Evolutionary conservation across 2,113 vertebrate genomes (phyloP), one percentile per base, ranked within the genome.

Genomic region (Ovibos moschatus): DNA sequence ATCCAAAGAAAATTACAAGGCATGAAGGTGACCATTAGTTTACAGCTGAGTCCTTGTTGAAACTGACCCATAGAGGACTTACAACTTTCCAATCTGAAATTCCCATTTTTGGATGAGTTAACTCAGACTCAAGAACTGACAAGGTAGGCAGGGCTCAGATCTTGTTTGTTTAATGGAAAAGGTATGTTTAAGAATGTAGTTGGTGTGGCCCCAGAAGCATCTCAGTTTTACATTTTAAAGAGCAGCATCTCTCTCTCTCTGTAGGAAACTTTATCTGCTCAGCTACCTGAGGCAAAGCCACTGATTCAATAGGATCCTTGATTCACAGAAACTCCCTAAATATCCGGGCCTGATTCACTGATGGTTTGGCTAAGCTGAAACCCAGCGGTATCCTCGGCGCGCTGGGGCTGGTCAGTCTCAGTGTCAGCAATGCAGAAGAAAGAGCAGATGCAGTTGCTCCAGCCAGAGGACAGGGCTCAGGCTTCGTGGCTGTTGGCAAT

Each of bases 1-100:
- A 88, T 84, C 62, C 89, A 81, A 57, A 64, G 5, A 33, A 88
- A 93, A 93, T 88, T 25, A 88, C 36, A 83, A 90, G 85, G 43
- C 62, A 92, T 21, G 12, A 5, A 83, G 51, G 85, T 23, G 64
- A 62, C 43, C 62, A 33, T 33, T 25, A 50, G 27, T 45, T 83
- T 62, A 62, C 30, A 33, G 64, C 45, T 64, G 40, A 83, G 50
- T 57, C 50, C 19, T 33, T 89, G 23, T n/a, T 16, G 10, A 94
- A 94, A 92, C 33, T 51, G 17, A 45, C 43, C 40, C 19, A 30
- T 0, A 23, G n/a, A 58, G 19, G 27, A 4, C 33, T 92, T 47
- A 9, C 40, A 95, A 76, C 30, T 86, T 33, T 93, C 79, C 27
- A 25, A 33, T 51, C 93, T 87, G 27, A 89, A 71, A 87, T 55